These are phyloP conservation scores for Protonibea diacanthus DNA, from an alignment of 2,797 vertebrate genomes.

Conservation along the genomic window DNA sequence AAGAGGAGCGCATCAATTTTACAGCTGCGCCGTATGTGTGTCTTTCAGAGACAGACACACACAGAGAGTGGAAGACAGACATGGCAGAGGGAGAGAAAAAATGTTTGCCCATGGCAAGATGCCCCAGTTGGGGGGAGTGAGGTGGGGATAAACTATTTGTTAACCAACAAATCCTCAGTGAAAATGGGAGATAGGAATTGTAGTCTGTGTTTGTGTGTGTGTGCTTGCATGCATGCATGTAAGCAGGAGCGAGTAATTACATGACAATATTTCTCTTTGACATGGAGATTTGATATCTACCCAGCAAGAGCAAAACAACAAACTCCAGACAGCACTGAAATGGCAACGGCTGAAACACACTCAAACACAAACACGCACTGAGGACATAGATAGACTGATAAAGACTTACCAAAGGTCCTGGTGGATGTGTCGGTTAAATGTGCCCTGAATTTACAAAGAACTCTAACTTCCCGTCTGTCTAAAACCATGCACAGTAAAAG, in stretches of 20 bases:
- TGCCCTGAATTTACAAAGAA: slow-evolving; percentile 51
- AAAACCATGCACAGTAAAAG: slow-evolving; percentile 12
- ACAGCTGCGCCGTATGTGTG: background rate
- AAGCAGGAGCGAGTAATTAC: slow-evolving; percentile 42
- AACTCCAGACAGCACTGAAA: slow-evolving; percentile 29
- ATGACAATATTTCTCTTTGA: slow-evolving; percentile 53
- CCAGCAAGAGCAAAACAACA: slow-evolving; percentile 28
- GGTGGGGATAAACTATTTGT: slow-evolving; percentile 29
- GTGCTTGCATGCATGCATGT: slow-evolving; percentile 6
- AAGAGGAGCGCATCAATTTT: background rate
- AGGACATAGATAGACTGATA: slow-evolving; percentile 43
- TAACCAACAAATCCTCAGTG: slow-evolving; percentile 30
- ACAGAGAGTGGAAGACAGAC: slow-evolving; percentile 10
- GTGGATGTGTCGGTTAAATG: slow-evolving; percentile 32
- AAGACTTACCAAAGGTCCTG: slow-evolving; percentile 24
- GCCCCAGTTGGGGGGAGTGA: background rate
- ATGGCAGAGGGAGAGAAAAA: background rate
- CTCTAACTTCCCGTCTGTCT: slow-evolving; percentile 5
- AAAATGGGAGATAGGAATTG: slow-evolving; percentile 36
- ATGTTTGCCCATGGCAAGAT: slow-evolving; percentile 15
- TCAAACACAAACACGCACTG: background rate
- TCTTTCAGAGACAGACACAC: slow-evolving; percentile 20
- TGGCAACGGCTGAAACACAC: slow-evolving; percentile 38
- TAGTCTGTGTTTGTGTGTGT: slow-evolving; percentile 25
- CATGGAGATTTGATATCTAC: slow-evolving; percentile 43